Evolutionary conservation across 2,888 invertebrate species (phyloP), one percentile per base, ranked within the genome.

Genomic region (Pogonocherus hispidulus): DNA sequence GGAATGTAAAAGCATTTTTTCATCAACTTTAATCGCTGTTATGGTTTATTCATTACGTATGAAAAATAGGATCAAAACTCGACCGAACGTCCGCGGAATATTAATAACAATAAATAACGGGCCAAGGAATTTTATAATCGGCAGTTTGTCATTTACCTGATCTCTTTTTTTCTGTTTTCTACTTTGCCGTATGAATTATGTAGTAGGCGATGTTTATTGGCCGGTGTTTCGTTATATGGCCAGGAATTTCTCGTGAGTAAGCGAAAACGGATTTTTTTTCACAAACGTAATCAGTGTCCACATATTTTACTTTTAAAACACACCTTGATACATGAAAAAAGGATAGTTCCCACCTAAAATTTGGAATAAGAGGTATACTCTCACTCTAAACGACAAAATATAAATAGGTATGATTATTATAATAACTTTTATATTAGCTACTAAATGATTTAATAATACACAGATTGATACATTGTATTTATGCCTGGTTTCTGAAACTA

Each of bases 21-120:
- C 52, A 11, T 16, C 20, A 19, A 44, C 63, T 27, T 32, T 55
- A 44, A 62, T 57, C 59, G 63, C 59, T 55, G 64, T n/a, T 32
- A 71, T 71, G 71, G 64, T 68, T 71, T 71, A 69, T 69, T 71
- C 71, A 69, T 71, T 32, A 60, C 52, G 55, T 71, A 71, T 66
- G 69, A 67, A 67, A 67, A 71, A 69, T 71, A 67, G 66, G 49
- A 68, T 60, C 59, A 49, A 62, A 66, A 62, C 62, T 67, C 59
- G 71, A 62, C 65, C 63, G 68, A 46, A 71, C 65, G 59, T 52
- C 14, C 49, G 0, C 62, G 44, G 73, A 71, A 69, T 71, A 44
- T 70, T 65, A 71, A 70, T 35, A 63, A 63, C 63, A 63, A 63
- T 57, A 55, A 47, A 51, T 71, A 71, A 71, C 71, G 71, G 71